These are phyloP conservation scores for Drosophila borborema DNA, from an alignment of 2,888 invertebrate species.

Conservation along the genomic window DNA sequence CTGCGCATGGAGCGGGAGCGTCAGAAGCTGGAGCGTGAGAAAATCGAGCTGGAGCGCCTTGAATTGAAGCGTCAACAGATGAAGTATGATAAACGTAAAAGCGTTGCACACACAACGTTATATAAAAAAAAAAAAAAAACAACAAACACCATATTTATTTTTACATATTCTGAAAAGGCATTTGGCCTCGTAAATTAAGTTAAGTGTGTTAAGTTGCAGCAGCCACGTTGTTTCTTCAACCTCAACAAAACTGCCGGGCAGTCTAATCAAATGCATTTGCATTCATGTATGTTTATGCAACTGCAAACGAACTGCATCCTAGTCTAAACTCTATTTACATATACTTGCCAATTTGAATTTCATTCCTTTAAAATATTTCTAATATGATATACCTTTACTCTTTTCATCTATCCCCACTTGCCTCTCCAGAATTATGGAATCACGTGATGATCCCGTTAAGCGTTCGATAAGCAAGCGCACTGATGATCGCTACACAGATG, in stretches of 20 bases:
- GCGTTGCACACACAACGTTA: conserved; percentile 59
- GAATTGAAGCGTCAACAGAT: conserved; percentile 93
- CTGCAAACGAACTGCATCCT: conserved; percentile 51
- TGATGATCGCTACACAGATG: conserved; percentile 83
- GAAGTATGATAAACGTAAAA: conserved; percentile 86
- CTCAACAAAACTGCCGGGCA: conserved; percentile 37
- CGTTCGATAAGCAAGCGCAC: conserved; percentile 83
- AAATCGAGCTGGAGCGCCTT: conserved; percentile 91
- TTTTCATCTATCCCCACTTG: conserved; percentile 62
- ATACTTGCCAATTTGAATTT: conserved; percentile 8
- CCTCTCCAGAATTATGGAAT: conserved; percentile 82
- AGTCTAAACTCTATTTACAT: conserved; percentile 54
- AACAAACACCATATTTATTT: conserved; percentile 67
- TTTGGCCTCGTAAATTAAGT: conserved; percentile 59
- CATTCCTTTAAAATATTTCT: conserved; percentile 25
- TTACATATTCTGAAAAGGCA: conserved; percentile 56
- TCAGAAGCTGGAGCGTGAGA: conserved; percentile 91
- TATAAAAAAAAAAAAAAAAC: conserved; percentile 36
- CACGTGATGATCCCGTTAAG: conserved; percentile 84
- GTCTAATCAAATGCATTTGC: conserved; percentile 57
- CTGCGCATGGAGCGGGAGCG: conserved; percentile 93
- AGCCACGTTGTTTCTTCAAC: conserved; percentile 71
- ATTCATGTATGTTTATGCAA: conserved; percentile 54
- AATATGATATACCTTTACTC: conserved; percentile 41
- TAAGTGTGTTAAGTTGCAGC: conserved; percentile 66